These are phyloP conservation scores for Chelonia mydas DNA, from an alignment of 2,797 vertebrate genomes.

Conservation along the genomic window DNA sequence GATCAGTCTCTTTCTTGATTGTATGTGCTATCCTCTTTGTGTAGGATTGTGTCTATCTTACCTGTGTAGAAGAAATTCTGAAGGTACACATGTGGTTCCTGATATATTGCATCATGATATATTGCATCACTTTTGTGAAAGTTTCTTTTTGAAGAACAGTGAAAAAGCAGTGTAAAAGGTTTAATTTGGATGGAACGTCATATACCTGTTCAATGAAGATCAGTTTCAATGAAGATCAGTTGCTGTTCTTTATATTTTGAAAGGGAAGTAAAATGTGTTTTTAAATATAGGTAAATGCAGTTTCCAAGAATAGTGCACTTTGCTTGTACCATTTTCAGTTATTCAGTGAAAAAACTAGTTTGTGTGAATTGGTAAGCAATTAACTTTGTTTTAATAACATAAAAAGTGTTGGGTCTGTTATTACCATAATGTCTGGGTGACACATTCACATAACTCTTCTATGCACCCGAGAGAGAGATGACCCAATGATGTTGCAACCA, in stretches of 20 bases:
- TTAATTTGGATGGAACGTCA: neutral
- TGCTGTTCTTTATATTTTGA: neutral
- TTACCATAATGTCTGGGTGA: fast-evolving
- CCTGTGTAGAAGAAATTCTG: neutral
- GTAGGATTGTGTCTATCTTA: neutral
- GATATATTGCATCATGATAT: neutral
- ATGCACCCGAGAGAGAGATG: neutral
- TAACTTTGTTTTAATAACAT: neutral
- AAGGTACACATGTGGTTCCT: neutral
- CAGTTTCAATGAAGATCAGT: neutral
- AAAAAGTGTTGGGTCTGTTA: neutral
- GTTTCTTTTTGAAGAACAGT: neutral
- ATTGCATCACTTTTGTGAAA: neutral
- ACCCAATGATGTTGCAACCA: neutral
- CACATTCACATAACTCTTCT: neutral
- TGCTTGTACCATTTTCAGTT: neutral
- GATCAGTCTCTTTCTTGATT: neutral
- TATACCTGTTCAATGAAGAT: neutral
- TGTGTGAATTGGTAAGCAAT: neutral
- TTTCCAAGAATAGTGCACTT: neutral
- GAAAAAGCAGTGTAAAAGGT: neutral
- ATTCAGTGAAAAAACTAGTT: neutral
- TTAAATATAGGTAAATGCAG: too few species aligned
- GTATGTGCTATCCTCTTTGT: neutral
- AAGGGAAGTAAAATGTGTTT: neutral